Conservation (phyloP, 2,113 vertebrate genomes). For the Ictalurus furcatus region DNA sequence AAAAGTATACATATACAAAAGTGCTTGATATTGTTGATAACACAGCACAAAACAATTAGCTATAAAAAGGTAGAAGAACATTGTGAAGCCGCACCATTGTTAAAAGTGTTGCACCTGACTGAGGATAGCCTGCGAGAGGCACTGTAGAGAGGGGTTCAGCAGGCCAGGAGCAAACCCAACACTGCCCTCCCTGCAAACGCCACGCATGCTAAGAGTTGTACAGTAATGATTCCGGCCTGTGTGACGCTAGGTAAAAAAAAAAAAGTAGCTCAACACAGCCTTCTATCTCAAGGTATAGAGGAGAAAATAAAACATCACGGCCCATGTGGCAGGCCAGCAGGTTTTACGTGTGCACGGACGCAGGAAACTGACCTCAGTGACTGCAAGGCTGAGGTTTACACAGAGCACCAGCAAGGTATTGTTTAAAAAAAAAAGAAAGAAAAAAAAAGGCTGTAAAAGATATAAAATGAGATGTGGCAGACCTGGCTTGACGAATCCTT, state of each 20-base stretch:
- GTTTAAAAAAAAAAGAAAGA: conserved; percentile 54
- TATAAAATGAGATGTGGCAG: conserved; percentile 63
- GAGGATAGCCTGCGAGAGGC: conserved; percentile 66
- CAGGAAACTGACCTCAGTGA: conserved; percentile 67
- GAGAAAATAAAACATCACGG: conserved; percentile 78
- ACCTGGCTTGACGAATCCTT: conserved; percentile 47
- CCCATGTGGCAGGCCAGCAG: conserved; percentile 73
- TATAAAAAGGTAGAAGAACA: conserved; percentile 81
- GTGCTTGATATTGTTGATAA: conserved; percentile 78
- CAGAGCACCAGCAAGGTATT: conserved; percentile 82
- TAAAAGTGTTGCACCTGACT: conserved; percentile 75
- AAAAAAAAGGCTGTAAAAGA: conserved; percentile 61
- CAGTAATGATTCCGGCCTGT: conserved; percentile 79
- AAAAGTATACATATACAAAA: conserved; percentile 75
- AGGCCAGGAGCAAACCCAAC: conserved; percentile 48
- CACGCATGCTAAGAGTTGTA: conserved; percentile 71
- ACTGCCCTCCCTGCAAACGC: conserved; percentile 48
- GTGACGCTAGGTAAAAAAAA: conserved; percentile 64
- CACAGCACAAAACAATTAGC: conserved; percentile 75
- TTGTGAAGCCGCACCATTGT: conserved; percentile 79
- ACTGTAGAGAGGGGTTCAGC: conserved; percentile 58
- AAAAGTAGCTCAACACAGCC: conserved; percentile 75
- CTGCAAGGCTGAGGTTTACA: conserved; percentile 71
- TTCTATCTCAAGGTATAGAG: conserved; percentile 68
- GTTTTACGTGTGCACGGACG: conserved; percentile 59